phyloP scores from a whole-genome alignment of 2,113 vertebrate species.

The Girardinichthys multiradiatus region DNA sequence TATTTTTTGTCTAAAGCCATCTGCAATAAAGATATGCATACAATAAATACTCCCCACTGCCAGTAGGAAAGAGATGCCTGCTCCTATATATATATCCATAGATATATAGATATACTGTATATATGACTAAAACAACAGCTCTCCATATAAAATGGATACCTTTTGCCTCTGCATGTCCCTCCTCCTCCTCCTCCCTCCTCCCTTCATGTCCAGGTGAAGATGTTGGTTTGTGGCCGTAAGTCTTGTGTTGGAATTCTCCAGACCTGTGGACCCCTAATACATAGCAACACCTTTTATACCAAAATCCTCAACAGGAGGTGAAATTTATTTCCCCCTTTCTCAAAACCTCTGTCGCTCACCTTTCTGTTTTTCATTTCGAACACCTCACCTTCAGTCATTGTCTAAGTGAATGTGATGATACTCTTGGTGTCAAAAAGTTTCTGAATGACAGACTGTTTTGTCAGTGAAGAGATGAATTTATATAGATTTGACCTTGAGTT shows the following conservation, averaged over 20 bases:
- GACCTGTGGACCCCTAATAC: constrained; percentile 22
- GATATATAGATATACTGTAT: too few relatives aligned
- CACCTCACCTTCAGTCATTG: constrained; percentile 13
- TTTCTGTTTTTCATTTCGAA: constrained; percentile 9
- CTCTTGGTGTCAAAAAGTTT: constrained; percentile 3
- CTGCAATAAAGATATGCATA: too few relatives aligned
- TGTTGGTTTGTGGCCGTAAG: neutral
- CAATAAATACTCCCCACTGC: too few relatives aligned
- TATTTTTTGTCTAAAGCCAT: too few relatives aligned
- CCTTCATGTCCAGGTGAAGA: neutral
- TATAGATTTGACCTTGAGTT: constrained; percentile 13
- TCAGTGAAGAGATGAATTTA: constrained; percentile 14
- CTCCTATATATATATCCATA: too few relatives aligned
- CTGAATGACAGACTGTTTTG: constrained; percentile 13
- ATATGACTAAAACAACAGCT: neutral
- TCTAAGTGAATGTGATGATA: constrained; percentile 5
- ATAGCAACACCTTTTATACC: constrained; percentile 13
- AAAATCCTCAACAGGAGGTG: constrained; percentile 3
- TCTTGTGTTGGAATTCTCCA: constrained; percentile 15
- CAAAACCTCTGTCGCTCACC: neutral
- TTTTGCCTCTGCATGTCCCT: neutral
- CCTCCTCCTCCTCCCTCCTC: neutral
- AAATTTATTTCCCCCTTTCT: constrained; percentile 7
- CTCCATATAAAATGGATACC: constrained; percentile 19
- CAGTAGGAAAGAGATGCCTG: too few relatives aligned